Evolutionary conservation across 1,140 invertebrate genomes (phyloP).

Genomic region (Thaumatotibia leucotreta): DNA sequence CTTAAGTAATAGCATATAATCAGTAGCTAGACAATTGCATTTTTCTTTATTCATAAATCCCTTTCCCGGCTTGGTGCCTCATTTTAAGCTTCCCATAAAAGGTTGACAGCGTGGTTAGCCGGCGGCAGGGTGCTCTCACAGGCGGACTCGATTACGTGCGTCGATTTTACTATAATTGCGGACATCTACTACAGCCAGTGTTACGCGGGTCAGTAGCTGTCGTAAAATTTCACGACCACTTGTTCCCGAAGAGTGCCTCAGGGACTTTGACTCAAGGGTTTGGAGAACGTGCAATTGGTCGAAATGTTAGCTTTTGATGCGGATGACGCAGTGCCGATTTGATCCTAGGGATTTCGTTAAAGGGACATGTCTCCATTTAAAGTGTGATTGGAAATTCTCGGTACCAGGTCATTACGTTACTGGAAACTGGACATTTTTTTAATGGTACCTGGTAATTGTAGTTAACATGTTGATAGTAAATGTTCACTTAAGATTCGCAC

Average conservation of each 20-base stretch:
- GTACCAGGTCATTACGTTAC: no score
- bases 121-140: conserved; percentile 31
- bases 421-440: no score
- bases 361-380: neutral
- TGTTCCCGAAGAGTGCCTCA: conserved; percentile 26
- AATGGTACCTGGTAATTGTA: no score
- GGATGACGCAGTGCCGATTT: conserved; percentile 5
- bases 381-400: neutral
- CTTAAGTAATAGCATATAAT: neutral
- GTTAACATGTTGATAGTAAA: no score
- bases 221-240: conserved; percentile 55
- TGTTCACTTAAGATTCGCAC: no score
- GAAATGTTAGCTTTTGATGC: conserved; percentile 25
- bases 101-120: conserved; percentile 42
- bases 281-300: conserved; percentile 25
- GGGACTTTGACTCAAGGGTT: conserved; percentile 27
- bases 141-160: conserved; percentile 35
- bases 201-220: conserved; percentile 46
- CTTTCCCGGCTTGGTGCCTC: neutral
- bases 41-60: neutral
- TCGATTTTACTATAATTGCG: conserved; percentile 51
- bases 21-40: neutral
- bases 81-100: conserved; percentile 28
- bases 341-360: neutral
- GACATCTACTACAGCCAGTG: conserved; percentile 41